Conservation (phyloP, 2,888 invertebrate species). For the Tachina grossa region DNA sequence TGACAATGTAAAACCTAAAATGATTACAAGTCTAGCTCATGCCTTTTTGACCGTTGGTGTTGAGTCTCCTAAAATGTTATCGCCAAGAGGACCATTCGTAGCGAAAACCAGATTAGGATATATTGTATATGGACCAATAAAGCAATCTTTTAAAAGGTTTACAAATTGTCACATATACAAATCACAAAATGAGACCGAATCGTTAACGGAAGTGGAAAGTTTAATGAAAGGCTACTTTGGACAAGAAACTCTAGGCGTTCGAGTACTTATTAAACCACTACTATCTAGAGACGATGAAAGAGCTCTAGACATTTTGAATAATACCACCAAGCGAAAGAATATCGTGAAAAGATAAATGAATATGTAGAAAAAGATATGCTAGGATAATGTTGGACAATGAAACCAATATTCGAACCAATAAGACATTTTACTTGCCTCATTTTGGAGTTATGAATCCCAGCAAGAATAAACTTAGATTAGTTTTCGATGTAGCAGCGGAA, state of each 20-base stretch:
- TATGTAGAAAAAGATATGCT: background rate
- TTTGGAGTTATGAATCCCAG: background rate
- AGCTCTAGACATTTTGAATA: background rate
- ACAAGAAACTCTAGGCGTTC: background rate
- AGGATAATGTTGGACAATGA: background rate
- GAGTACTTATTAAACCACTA: background rate
- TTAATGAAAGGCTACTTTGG: constrained; percentile 1
- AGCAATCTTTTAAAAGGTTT: background rate
- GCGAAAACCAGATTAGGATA: too few species aligned
- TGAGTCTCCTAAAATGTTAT: too few species aligned
- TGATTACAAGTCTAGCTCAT: too few species aligned
- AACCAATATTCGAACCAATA: background rate
- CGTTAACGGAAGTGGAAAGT: background rate
- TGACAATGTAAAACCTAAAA: too few species aligned
- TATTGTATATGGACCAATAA: background rate
- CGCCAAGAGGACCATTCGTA: too few species aligned
- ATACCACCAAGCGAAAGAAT: background rate
- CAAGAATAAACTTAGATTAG: constrained; percentile 27
- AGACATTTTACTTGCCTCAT: background rate
- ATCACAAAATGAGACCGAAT: background rate
- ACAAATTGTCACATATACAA: background rate
- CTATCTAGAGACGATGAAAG: background rate
- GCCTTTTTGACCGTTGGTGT: too few species aligned
- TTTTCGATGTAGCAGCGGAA: constrained; percentile 40
- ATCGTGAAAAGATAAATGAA: background rate